Evolutionary conservation across 2,113 vertebrate species (phyloP), one percentile per base, ranked within the genome.

Genomic region (Ictalurus punctatus): DNA sequence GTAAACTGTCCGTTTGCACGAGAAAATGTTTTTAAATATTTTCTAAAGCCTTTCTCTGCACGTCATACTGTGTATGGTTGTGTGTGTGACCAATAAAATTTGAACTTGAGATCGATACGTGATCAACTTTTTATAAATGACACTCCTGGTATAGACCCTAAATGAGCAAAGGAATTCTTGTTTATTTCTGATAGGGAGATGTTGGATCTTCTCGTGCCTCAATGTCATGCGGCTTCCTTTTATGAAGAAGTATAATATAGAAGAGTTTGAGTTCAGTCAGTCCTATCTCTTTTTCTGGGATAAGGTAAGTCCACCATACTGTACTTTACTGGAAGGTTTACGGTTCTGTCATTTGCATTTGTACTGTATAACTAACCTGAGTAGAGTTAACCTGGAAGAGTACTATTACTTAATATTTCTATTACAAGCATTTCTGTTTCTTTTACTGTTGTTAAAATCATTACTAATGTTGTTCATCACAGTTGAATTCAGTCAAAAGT

Each of bases 181-280:
- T 89, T 90, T 34, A 2, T 86, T 94, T 92, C 16, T 76, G 52
- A 82, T 86, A 99, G 98, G 98, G 92, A 96, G 98, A 93, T 99
- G 98, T 95, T 99, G 98, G 98, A 99, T 99, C 93, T 99, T 99
- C 92, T 98, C 98, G 89, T 99, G 98, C 93, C 96, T 99, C 94
- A 99, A 99, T 71, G 97, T 98, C 86, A 97, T 99, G 96, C 96
- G 98, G 92, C 97, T 99, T 94, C 98, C 98, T 59, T 97, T 99
- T 94, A 99, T 99, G 97, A 99, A 98, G 95, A 99, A 98, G 88
- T 96, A 97, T 92, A 99, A 98, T 94, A 96, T 99, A 63, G 98
- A 99, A 93, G 98, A 99, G 95, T 99, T 99, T 95, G 98, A 99
- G 91, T 99, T 99, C 95, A 99, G 98, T 95, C 98, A 99, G 90